Conservation (phyloP, 2,113 vertebrate genomes). For the Alectura lathami region DNA sequence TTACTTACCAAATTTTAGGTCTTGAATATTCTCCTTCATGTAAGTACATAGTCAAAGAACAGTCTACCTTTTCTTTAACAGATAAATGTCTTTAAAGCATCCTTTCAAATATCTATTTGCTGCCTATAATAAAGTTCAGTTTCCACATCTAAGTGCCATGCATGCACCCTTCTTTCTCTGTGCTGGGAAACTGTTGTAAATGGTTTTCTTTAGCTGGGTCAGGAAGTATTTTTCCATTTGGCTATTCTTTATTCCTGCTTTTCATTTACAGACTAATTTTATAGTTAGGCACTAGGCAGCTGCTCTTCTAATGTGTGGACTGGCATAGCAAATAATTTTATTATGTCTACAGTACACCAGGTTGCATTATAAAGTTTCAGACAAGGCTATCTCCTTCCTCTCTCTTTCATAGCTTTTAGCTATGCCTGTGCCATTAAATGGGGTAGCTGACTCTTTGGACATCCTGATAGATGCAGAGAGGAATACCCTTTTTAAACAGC, state of each 20-base stretch:
- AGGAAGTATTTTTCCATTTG: conserved; percentile 68
- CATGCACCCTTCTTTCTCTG: not conserved
- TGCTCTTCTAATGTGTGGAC: conserved; percentile 68
- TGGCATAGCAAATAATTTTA: conserved; percentile 64
- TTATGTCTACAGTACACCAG: conserved; percentile 58
- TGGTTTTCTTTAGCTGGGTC: conserved; percentile 49
- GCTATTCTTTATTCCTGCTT: conserved; percentile 68
- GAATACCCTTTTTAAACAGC: not conserved
- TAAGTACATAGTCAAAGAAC: not conserved
- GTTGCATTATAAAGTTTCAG: conserved; percentile 67
- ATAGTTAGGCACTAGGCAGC: conserved; percentile 59
- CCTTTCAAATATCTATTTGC: not conserved
- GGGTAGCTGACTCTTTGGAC: not conserved
- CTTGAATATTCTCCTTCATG: not conserved
- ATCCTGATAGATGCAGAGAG: conserved; percentile 11
- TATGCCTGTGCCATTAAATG: conserved; percentile 8
- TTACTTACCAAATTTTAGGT: not conserved
- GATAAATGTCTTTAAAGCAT: not conserved
- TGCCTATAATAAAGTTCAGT: not conserved
- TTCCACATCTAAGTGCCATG: not conserved
- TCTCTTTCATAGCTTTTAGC: conserved; percentile 42
- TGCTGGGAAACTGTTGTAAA: conserved; percentile 25
- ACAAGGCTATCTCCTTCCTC: conserved; percentile 25
- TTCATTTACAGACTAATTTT: conserved; percentile 61
- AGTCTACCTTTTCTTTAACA: not conserved